A percentile compares a stretch with the other conserved stretches of the same genome.
phyloP scores from a whole-genome alignment of 2,113 vertebrate species.

The Climacteris rufus region DNA sequence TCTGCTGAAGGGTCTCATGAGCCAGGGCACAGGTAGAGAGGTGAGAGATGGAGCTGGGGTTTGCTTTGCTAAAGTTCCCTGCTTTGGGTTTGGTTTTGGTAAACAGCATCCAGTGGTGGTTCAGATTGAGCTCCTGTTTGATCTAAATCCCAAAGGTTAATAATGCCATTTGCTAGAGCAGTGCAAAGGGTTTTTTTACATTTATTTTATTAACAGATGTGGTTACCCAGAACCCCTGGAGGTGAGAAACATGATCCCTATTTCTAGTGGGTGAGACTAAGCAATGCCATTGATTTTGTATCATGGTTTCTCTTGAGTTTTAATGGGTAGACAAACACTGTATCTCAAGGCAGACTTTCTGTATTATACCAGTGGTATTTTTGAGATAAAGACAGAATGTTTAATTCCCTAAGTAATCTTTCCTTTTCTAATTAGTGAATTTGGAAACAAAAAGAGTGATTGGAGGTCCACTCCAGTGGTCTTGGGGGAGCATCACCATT shows the following conservation, averaged over 20 bases:
- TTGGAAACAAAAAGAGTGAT: not conserved
- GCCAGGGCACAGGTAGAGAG: fast-evolving
- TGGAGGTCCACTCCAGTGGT: not conserved
- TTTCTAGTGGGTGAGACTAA: not conserved
- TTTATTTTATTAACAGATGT: not conserved
- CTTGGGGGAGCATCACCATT: not conserved
- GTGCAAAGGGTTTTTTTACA: not conserved
- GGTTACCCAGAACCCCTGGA: not conserved
- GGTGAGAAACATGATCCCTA: not conserved
- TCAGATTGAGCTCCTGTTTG: not conserved
- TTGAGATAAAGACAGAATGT: not conserved
- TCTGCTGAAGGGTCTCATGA: not conserved
- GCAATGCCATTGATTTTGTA: not conserved
- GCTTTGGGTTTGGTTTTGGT: not conserved
- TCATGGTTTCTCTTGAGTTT: not conserved
- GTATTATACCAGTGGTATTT: not conserved
- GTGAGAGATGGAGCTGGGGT: not conserved
- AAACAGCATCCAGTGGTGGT: not conserved
- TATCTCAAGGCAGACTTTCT: not conserved
- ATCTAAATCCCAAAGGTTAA: not conserved
- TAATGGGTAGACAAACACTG: not conserved
- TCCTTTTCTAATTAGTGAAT: not conserved
- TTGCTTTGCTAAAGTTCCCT: not conserved
- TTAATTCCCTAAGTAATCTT: not conserved
- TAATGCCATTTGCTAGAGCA: not conserved